Percentiles rank a stretch among this genome's conserved stretches.
phyloP scores from a whole-genome alignment of 2,113 vertebrate genomes.

The Labeo catla region DNA sequence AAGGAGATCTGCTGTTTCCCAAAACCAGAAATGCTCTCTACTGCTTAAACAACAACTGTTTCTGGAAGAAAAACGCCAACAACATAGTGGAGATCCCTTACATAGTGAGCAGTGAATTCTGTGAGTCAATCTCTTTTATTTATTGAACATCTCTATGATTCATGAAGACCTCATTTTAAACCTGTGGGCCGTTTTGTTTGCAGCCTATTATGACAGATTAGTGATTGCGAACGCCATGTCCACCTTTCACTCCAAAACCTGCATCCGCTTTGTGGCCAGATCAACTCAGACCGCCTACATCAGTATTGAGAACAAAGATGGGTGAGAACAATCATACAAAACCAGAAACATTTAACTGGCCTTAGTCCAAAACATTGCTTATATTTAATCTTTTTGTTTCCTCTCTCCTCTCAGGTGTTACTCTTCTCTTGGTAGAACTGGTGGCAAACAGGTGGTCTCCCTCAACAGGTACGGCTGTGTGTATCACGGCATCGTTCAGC shows the following conservation, averaged over 20 bases:
- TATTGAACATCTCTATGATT: not conserved
- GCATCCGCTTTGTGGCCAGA: too few species aligned
- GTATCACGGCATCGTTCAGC: conserved; percentile 47
- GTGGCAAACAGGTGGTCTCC: conserved; percentile 63
- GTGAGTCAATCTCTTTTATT: conserved; percentile 49
- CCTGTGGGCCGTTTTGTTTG: not conserved
- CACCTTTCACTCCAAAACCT: too few species aligned
- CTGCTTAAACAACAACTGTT: conserved; percentile 53
- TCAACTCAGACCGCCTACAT: too few species aligned
- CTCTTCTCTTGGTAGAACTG: conserved; percentile 55
- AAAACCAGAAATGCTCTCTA: conserved; percentile 52
- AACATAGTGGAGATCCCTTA: conserved; percentile 55
- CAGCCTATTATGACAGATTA: too few species aligned
- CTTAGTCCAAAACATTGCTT: too few species aligned
- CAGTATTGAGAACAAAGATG: conserved; percentile 54
- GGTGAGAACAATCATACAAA: conserved; percentile 44
- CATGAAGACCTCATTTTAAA: not conserved
- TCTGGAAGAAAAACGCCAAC: conserved; percentile 55
- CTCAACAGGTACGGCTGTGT: conserved; percentile 48
- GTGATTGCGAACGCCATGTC: too few species aligned
- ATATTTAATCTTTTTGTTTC: not conserved
- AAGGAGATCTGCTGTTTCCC: conserved; percentile 52
- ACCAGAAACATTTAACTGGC: not conserved
- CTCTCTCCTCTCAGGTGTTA: conserved; percentile 59
- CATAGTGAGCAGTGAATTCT: conserved; percentile 41